A percentile compares a stretch with the other conserved stretches of the same genome.
Conservation (phyloP, 2,888 invertebrate genomes). For the Biston stratarius region DNA sequence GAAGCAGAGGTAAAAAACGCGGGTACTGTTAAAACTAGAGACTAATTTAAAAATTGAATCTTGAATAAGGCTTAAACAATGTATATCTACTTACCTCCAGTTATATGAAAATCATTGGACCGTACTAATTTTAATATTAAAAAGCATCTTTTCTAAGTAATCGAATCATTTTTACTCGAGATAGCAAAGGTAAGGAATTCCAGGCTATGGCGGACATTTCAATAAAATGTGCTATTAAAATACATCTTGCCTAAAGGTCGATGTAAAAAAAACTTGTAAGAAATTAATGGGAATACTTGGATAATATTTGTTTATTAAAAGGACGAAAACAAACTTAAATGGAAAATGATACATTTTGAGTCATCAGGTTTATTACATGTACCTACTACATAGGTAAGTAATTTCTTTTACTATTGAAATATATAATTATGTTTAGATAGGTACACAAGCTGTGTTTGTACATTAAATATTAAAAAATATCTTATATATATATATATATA, state of each 20-base stretch:
- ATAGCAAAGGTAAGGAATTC: conserved; percentile 36
- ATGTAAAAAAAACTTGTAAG: background rate
- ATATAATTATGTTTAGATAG: too few species aligned
- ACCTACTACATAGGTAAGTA: too few species aligned
- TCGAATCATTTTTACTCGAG: conserved; percentile 32
- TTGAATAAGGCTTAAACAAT: background rate
- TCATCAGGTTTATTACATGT: too few species aligned
- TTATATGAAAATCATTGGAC: conserved; percentile 17
- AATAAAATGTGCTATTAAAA: conserved; percentile 31
- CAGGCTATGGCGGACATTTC: conserved; percentile 26
- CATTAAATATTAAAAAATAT: too few species aligned
- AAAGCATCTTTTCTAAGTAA: conserved; percentile 27
- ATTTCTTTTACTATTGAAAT: too few species aligned
- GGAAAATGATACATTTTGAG: too few species aligned
- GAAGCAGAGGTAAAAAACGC: too few species aligned
- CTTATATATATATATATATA: too few species aligned
- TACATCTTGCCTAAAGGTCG: background rate
- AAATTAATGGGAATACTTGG: background rate
- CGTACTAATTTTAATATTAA: conserved; percentile 25
- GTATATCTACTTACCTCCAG: background rate
- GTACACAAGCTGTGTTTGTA: too few species aligned
- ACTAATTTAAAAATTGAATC: too few species aligned
- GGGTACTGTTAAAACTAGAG: too few species aligned
- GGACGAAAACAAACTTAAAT: background rate
- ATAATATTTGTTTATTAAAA: background rate